These are phyloP conservation scores for Vicugna pacos DNA, from an alignment of 2,113 vertebrate species.

Conservation along the genomic window DNA sequence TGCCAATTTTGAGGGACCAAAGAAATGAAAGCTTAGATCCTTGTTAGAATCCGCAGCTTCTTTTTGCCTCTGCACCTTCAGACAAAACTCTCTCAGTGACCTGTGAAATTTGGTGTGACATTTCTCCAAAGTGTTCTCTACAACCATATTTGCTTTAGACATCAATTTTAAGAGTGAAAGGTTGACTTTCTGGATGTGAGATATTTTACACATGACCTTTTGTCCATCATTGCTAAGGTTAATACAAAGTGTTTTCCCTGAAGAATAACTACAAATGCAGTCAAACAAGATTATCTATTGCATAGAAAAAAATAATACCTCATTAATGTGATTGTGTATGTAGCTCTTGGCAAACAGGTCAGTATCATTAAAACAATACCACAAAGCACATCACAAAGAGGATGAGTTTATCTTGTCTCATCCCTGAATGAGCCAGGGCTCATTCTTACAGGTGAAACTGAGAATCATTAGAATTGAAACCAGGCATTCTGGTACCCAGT, in stretches of 20 bases:
- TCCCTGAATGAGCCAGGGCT: background rate
- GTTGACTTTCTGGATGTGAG: slow-evolving; percentile 49
- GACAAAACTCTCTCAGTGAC: slow-evolving; percentile 41
- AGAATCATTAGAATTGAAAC: slow-evolving; percentile 23
- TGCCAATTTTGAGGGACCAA: background rate
- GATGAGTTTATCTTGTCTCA: background rate
- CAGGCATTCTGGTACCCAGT: background rate
- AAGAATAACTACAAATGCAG: slow-evolving; percentile 66
- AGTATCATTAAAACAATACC: slow-evolving; percentile 54
- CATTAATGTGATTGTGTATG: slow-evolving; percentile 55
- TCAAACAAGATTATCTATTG: slow-evolving; percentile 61
- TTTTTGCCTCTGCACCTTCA: background rate
- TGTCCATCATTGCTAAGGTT: slow-evolving; percentile 60
- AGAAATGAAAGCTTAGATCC: background rate
- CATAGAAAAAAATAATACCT: slow-evolving; percentile 5
- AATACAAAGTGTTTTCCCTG: slow-evolving; percentile 61
- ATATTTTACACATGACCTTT: slow-evolving; percentile 75
- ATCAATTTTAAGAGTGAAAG: slow-evolving; percentile 72
- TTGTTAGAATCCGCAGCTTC: background rate
- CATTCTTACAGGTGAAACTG: background rate
- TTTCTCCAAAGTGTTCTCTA: slow-evolving; percentile 65
- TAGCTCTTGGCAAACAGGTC: slow-evolving; percentile 41
- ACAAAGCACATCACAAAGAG: slow-evolving; percentile 1
- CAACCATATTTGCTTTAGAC: slow-evolving; percentile 48
- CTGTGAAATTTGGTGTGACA: slow-evolving; percentile 61